Conservation (phyloP, 2,113 vertebrate genomes). For the Campylomormyrus numenius region DNA sequence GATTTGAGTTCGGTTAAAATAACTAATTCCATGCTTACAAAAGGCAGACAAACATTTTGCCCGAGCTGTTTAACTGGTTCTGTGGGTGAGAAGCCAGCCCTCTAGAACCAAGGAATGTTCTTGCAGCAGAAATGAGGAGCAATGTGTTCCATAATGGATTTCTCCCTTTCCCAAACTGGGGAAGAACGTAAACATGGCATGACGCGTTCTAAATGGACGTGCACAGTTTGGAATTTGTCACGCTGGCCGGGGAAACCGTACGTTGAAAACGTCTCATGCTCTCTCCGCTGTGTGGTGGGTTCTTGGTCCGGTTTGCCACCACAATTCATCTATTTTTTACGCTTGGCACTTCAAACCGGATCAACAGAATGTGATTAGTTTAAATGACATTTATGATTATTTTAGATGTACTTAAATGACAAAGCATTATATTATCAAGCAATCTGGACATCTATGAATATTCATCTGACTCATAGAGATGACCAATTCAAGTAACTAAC, state of each 20-base stretch:
- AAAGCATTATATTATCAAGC: not conserved
- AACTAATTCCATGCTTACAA: not conserved
- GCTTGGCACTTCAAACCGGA: not conserved
- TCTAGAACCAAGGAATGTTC: not conserved
- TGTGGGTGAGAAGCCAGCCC: not conserved
- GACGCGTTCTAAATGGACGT: not conserved
- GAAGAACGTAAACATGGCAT: not conserved
- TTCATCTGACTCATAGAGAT: not conserved
- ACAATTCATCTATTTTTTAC: not conserved
- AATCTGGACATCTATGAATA: not conserved
- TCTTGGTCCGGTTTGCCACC: not conserved
- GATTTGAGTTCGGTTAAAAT: not conserved
- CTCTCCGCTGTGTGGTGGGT: not conserved
- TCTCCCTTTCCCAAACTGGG: not conserved
- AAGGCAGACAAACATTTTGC: not conserved
- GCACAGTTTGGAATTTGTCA: not conserved
- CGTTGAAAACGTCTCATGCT: not conserved
- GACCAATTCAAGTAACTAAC: constrained; percentile 1
- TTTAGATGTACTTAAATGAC: not conserved
- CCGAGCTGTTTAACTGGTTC: not conserved
- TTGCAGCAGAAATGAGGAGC: not conserved
- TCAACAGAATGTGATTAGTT: not conserved
- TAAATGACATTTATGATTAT: not conserved
- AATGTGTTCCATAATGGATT: not conserved
- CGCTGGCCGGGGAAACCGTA: not conserved